These are phyloP conservation scores for Nettapus auritus DNA, from an alignment of 2,113 vertebrate genomes.

Conservation along the genomic window DNA sequence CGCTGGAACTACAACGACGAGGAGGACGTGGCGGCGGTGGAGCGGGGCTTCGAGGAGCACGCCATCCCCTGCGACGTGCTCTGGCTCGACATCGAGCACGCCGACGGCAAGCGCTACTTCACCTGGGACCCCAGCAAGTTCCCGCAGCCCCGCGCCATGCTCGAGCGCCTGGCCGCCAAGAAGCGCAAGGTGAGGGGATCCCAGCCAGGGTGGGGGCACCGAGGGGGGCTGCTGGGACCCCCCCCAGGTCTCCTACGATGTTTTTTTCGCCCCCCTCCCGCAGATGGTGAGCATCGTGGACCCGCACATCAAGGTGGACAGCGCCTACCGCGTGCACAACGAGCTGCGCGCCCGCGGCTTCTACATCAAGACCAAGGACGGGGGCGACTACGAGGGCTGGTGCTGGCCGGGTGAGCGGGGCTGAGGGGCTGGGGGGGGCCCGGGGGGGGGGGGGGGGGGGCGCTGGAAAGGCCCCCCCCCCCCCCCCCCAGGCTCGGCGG, in stretches of 20 bases:
- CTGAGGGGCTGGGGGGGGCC: too few species aligned
- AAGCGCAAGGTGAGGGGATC: conserved; percentile 82
- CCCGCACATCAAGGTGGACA: conserved; percentile 93
- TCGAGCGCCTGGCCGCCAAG: conserved; percentile 81
- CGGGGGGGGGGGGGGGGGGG: too few species aligned
- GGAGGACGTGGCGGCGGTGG: conserved; percentile 86
- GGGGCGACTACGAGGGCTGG: conserved; percentile 93
- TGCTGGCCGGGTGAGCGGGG: conserved; percentile 89
- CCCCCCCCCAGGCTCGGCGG: conserved; percentile 78
- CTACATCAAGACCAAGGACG: conserved; percentile 90
- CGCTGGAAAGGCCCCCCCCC: too few species aligned
- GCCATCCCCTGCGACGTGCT: conserved; percentile 91
- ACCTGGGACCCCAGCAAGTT: conserved; percentile 94
- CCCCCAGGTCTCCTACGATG: too few species aligned
- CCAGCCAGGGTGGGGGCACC: neutral
- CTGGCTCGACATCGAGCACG: conserved; percentile 96
- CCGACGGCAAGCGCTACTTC: conserved; percentile 95
- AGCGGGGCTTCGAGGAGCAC: conserved; percentile 86
- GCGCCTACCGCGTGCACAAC: conserved; percentile 85
- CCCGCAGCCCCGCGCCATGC: conserved; percentile 84
- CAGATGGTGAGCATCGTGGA: conserved; percentile 95
- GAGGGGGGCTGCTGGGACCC: neutral
- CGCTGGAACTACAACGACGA: conserved; percentile 98
- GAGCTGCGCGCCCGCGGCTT: conserved; percentile 83
- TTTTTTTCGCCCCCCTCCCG: too few species aligned